Percentiles rank a stretch among this genome's conserved stretches.
Conservation (phyloP, 2,113 vertebrate species). For the Oryzias celebensis region DNA sequence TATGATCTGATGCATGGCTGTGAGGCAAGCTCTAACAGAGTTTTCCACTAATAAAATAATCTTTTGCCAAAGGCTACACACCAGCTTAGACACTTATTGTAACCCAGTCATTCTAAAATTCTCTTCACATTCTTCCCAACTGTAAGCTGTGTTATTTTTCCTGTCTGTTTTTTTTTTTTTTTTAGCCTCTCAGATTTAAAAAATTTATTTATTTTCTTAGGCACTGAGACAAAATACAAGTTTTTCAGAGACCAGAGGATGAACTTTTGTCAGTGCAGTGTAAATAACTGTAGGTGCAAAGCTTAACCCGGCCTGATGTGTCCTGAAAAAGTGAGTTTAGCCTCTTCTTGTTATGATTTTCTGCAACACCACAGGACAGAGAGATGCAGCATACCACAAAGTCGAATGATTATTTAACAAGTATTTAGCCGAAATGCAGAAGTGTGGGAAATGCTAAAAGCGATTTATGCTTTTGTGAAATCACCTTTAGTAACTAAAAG, state of each 20-base stretch:
- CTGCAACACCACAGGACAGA: no score
- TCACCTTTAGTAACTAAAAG: neutral
- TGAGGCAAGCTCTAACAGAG: conserved; percentile 28
- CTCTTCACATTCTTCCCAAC: conserved; percentile 14
- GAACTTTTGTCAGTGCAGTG: no score
- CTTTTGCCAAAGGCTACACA: conserved; percentile 45
- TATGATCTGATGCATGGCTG: conserved; percentile 59
- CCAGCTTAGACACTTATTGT: conserved; percentile 50
- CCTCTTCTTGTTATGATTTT: no score
- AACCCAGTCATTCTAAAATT: conserved; percentile 37
- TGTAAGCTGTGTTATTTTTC: neutral
- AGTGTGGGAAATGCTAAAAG: neutral
- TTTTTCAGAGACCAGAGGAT: no score
- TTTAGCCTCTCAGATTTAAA: conserved; percentile 6
- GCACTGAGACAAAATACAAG: neutral
- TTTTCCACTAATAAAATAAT: conserved; percentile 57
- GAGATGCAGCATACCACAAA: no score
- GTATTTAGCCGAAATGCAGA: conserved; percentile 1
- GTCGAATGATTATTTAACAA: neutral
- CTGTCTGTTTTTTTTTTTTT: neutral
- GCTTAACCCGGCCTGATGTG: no score
- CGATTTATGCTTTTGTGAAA: neutral
- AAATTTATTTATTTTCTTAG: conserved; percentile 7
- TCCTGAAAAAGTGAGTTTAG: no score
- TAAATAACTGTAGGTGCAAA: no score